Percentiles rank a stretch among this genome's conserved stretches.
These are phyloP conservation scores for Acleris emargana DNA, from an alignment of 2,888 invertebrate species.

Conservation along the genomic window DNA sequence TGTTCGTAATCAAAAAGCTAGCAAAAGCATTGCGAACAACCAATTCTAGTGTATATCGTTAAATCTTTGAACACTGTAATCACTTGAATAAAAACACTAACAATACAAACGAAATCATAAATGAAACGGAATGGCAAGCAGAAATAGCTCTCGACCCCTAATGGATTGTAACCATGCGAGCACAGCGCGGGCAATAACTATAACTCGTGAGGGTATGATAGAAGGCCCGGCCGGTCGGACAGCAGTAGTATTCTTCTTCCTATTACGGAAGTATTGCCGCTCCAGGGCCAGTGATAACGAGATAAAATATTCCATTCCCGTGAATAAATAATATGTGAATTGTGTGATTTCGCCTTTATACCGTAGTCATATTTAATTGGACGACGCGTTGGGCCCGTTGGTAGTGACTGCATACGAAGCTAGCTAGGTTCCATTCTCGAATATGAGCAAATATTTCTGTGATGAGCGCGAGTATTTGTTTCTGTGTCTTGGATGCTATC, in stretches of 20 bases:
- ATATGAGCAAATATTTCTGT: too few species aligned
- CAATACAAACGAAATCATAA: constrained; percentile 18
- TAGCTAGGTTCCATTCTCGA: too few species aligned
- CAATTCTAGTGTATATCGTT: neutral
- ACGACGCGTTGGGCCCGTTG: too few species aligned
- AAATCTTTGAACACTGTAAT: constrained; percentile 3
- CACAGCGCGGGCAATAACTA: constrained; percentile 30
- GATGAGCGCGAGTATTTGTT: too few species aligned
- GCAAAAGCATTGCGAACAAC: too few species aligned
- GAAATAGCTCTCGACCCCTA: constrained; percentile 27
- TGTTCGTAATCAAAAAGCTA: too few species aligned
- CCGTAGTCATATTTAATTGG: too few species aligned
- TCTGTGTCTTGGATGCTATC: too few species aligned
- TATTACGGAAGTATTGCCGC: constrained; percentile 7
- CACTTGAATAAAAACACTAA: constrained; percentile 15
- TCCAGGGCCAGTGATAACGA: constrained; percentile 1
- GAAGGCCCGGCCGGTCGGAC: constrained; percentile 16
- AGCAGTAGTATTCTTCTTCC: constrained; percentile 14
- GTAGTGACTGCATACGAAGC: too few species aligned
- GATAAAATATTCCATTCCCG: neutral
- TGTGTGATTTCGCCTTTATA: too few species aligned
- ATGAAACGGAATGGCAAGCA: constrained; percentile 30
- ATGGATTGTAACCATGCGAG: constrained; percentile 36
- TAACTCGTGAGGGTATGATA: constrained; percentile 29
- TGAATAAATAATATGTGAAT: neutral